phyloP scores from a whole-genome alignment of 1,140 invertebrate species.

The Listronotus bonariensis region DNA sequence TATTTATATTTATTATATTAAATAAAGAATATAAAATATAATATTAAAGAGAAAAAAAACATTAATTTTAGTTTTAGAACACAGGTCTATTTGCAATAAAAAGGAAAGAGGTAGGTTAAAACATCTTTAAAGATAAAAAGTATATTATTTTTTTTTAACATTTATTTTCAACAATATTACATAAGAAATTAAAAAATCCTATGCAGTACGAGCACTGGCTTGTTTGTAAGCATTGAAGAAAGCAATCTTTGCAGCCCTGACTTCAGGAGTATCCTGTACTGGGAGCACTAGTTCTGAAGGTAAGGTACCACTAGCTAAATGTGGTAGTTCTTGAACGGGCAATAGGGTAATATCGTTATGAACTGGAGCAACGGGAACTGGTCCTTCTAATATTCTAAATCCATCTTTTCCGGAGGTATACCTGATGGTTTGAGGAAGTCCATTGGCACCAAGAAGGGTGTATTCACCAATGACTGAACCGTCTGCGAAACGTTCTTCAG shows the following conservation, averaged over 20 bases:
- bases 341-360: neutral
- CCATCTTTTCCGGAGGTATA: conserved; percentile 27
- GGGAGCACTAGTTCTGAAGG: neutral
- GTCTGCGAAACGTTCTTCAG: conserved; percentile 28
- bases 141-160: too few relatives aligned
- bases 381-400: conserved; percentile 29
- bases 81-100: too few relatives aligned
- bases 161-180: too few relatives aligned
- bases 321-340: neutral
- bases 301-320: neutral
- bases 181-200: too few relatives aligned
- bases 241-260: conserved; percentile 12
- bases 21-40: too few relatives aligned
- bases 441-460: conserved; percentile 10
- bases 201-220: too few relatives aligned
- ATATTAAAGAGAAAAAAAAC: too few relatives aligned
- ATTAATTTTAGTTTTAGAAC: too few relatives aligned
- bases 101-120: too few relatives aligned
- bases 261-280: conserved; percentile 26
- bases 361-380: conserved; percentile 7
- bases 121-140: too few relatives aligned
- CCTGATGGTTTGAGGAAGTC: conserved; percentile 1
- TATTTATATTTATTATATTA: too few relatives aligned
- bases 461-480: conserved; percentile 30
- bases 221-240: too few relatives aligned